Base-by-base conservation (phyloP, 2,888 invertebrate species). In the Drosophila pegasa region DNA sequence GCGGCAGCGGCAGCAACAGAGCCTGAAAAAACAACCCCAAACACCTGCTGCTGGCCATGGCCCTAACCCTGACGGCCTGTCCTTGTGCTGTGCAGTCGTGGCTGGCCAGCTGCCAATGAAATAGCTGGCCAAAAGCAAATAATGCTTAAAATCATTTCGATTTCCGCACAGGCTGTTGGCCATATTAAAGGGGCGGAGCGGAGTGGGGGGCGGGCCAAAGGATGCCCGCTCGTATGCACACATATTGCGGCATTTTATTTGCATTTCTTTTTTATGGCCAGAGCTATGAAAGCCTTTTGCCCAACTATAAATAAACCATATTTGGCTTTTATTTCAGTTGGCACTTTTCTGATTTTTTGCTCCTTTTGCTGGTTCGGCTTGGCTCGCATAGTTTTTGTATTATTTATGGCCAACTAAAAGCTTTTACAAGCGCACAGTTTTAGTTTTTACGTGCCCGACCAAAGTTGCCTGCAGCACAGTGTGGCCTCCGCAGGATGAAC, bases 341-440 rank as follows among this genome's bases (percentile, higher is more conserved):
- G 58, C 60, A 55, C 54, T 47, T 50, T 50, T 50, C 22, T 50
- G 33, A 14, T 48, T 20, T 48, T 33, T 47, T 48, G 0, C 8
- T 33, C 20, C 10, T 12, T 31, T 31, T 47, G n/a, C 16, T 18
- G 35, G 43, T 47, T 61, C 10, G 10, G 7, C 38, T 54, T 60
- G 45, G 63, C 35, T 67, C 60, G 80, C 71, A 86, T 71, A 87
- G 85, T 78, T 87, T 83, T 83, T 83, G 51, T 74, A 83, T 81
- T 83, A 83, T 83, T 83, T 83, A 83, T 83, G 85, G 72, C 41
- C 61, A 87, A 75, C 87, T 83, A 84, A 84, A 84, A 84, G 83
- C 87, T 87, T 87, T 83, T 87, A 81, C 85, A 84, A 67, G 75
- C 69, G 57, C 52, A 41, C 73, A 63, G 69, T 80, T 84, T 78